Percentiles rank a stretch among this genome's conserved stretches.
Conservation (phyloP, 1,140 invertebrate species). For the Procambarus virginalis region DNA sequence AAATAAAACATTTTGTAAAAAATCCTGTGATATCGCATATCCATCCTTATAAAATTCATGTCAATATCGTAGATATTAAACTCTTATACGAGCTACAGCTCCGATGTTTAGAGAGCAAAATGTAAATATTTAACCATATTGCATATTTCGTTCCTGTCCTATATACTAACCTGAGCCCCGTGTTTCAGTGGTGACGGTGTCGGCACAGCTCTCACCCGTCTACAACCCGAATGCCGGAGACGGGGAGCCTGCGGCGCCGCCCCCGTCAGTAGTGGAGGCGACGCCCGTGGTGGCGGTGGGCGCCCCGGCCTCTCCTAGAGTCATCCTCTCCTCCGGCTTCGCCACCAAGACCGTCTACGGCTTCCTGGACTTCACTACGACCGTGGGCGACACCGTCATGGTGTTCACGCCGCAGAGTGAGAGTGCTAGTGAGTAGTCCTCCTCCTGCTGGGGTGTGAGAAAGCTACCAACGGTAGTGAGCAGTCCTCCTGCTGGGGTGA, state of each 20-base stretch:
- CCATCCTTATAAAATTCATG: too few relatives aligned
- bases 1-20: too few relatives aligned
- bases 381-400: conserved; percentile 91
- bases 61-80: too few relatives aligned
- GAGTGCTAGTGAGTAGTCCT: conserved; percentile 28
- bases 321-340: conserved; percentile 18
- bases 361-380: conserved; percentile 91
- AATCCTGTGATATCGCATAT: too few relatives aligned
- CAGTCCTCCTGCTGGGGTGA: too few relatives aligned
- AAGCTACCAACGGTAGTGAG: too few relatives aligned
- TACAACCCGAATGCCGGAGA: conserved; percentile 51
- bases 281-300: conserved; percentile 36
- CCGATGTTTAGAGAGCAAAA: too few relatives aligned
- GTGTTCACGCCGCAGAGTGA: conserved; percentile 84
- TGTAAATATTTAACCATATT: too few relatives aligned
- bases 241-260: not conserved
- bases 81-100: too few relatives aligned
- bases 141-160: too few relatives aligned
- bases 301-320: conserved; percentile 46
- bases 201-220: conserved; percentile 61
- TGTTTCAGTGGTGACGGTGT: conserved; percentile 23
- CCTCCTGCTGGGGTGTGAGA: too few relatives aligned
- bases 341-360: conserved; percentile 89
- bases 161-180: not conserved
- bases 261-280: conserved; percentile 40